Conservation (phyloP, 2,888 invertebrate species). For the Scaptomyza caliginosa region DNA sequence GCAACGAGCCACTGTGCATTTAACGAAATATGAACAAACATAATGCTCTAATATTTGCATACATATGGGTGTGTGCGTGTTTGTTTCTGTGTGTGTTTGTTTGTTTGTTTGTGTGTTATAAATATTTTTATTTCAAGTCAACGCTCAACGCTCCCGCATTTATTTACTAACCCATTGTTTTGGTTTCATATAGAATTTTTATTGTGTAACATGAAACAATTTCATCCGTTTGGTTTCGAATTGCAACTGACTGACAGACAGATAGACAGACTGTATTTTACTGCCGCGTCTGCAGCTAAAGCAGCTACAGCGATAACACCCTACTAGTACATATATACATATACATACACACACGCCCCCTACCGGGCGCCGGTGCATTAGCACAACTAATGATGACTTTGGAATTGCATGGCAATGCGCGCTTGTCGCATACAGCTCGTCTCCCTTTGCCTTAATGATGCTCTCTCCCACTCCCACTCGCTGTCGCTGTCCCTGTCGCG, state of each 20-base stretch:
- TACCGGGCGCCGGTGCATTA: conserved; percentile 60
- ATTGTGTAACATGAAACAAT: conserved; percentile 72
- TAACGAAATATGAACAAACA: conserved; percentile 43
- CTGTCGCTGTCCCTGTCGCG: neutral
- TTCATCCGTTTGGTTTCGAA: conserved; percentile 68
- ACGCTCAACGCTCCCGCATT: conserved; percentile 67
- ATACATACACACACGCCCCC: neutral
- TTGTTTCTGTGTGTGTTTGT: neutral
- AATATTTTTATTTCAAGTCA: conserved; percentile 69
- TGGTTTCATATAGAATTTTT: conserved; percentile 74
- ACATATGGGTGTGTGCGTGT: neutral
- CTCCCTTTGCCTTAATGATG: conserved; percentile 15
- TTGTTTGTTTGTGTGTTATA: conserved; percentile 20
- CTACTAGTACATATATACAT: neutral
- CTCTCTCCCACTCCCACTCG: neutral
- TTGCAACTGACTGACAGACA: conserved; percentile 65
- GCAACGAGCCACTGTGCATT: conserved; percentile 18
- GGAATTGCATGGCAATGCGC: conserved; percentile 52
- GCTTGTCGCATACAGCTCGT: conserved; percentile 45
- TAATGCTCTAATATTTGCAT: conserved; percentile 30
- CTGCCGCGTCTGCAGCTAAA: conserved; percentile 52
- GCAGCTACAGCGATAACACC: conserved; percentile 46
- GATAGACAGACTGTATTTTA: conserved; percentile 37
- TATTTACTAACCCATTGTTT: conserved; percentile 76
- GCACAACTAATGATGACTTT: conserved; percentile 69